phyloP scores from a whole-genome alignment of 2,888 invertebrate genomes.

The Notodonta ziczac region DNA sequence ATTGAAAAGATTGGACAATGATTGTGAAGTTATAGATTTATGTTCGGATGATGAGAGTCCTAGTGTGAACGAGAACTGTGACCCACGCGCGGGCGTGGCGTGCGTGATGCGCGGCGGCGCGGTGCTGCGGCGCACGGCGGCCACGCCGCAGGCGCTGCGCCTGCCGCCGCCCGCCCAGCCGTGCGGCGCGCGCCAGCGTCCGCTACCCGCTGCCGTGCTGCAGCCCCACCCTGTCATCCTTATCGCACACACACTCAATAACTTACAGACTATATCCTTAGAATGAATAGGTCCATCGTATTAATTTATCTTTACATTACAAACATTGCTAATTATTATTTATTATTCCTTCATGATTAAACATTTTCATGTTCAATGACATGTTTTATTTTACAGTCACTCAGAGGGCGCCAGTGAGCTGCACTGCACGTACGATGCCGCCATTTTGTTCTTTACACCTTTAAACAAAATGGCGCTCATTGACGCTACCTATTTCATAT shows the following conservation, averaged over 20 bases:
- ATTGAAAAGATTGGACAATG: conserved; percentile 61
- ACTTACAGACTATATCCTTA: conserved; percentile 79
- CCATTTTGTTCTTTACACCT: conserved; percentile 25
- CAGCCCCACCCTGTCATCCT: conserved; percentile 77
- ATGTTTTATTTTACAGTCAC: conserved; percentile 44
- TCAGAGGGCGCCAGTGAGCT: background rate
- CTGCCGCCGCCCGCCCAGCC: conserved; percentile 70
- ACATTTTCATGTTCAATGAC: conserved; percentile 55
- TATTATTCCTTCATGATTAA: conserved; percentile 71
- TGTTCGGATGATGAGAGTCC: conserved; percentile 87
- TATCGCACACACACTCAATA: conserved; percentile 74
- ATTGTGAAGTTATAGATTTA: conserved; percentile 87
- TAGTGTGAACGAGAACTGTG: conserved; percentile 74
- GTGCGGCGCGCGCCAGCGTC: conserved; percentile 76
- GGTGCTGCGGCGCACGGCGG: conserved; percentile 68
- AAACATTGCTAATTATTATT: conserved; percentile 67
- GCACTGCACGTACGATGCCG: background rate
- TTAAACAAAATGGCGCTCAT: conserved; percentile 11
- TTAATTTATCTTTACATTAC: conserved; percentile 66
- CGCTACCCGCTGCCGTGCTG: conserved; percentile 62
- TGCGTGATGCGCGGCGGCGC: conserved; percentile 74
- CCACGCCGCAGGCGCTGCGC: conserved; percentile 69
- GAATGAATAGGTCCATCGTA: conserved; percentile 64
- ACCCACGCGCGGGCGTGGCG: conserved; percentile 70
- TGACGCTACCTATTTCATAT: no score